Evolutionary conservation across 2,888 invertebrate genomes (phyloP), one percentile per base, ranked within the genome.

Genomic region (Synanthedon myopaeformis): DNA sequence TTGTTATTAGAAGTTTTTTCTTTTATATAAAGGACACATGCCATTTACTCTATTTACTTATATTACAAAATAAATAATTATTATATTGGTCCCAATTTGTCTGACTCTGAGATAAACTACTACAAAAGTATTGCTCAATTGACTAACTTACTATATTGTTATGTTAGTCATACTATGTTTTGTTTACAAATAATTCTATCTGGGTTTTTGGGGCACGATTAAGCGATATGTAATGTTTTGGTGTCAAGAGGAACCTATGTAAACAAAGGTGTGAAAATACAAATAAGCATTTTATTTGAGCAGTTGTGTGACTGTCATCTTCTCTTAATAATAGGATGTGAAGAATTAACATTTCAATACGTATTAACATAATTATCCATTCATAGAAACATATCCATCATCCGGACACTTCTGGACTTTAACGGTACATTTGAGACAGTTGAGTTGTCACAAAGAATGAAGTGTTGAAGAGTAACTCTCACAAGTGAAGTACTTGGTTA

Each of bases 331-430:
- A 82, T 79, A 35, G 35, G 35, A 35, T 76, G 76, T 76, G 61
- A 70, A 59, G 67, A 69, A 85, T 86, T 86, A 79, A 70, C 83
- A 86, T 85, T 70, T 79, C 78, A 79, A 86, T 84, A 72, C 69
- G 59, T 55, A 85, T 86, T 85, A 79, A 61, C 83, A 86, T 85
- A 82, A 70, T 75, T 79, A 69, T 65, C 69, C 69, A 82, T 86
- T 82, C 79, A 83, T 77, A 60, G 60, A 63, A 65, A 60, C 58
- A 70, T 59, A 86, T 86, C 82, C 78, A 79, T 85, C 87, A 84
- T 65, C 62, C 58, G 61, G 63, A 66, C 67, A 56, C 61, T 64
- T 61, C 59, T 62, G 77, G 79, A 83, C 79, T 61, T 67, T 66
- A 65, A 63, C 66, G 66, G 70, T 68, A 74, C 77, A 79, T 85